Conservation (phyloP, 2,113 vertebrate genomes). For the Chionis minor region DNA sequence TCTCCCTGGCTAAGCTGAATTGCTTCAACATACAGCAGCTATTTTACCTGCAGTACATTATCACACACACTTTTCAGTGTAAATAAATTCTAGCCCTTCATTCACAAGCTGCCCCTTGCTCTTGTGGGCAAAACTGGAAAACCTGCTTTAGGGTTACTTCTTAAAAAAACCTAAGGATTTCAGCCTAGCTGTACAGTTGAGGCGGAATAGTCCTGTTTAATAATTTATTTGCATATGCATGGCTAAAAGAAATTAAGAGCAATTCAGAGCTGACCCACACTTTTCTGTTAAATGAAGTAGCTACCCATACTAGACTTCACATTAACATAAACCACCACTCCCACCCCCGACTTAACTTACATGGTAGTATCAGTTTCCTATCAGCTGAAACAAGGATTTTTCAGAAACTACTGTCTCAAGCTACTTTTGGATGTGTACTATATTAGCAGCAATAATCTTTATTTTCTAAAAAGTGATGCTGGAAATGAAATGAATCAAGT, state of each 20-base stretch:
- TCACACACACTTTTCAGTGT: background rate
- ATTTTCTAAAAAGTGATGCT: background rate
- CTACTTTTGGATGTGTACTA: background rate
- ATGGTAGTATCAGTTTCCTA: background rate
- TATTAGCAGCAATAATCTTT: background rate
- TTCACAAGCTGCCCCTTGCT: background rate
- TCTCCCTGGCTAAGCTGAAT: background rate
- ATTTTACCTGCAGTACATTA: background rate
- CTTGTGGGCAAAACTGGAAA: background rate
- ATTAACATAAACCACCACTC: background rate
- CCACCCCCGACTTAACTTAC: background rate
- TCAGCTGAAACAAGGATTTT: background rate
- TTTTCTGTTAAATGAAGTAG: background rate
- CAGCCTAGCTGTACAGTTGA: background rate
- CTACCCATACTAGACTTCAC: background rate
- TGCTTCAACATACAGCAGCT: background rate
- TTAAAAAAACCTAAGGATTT: background rate
- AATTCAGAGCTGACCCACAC: background rate
- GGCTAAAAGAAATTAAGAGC: background rate
- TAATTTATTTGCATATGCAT: background rate
- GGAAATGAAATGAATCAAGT: background rate
- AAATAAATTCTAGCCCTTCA: background rate
- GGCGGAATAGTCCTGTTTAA: background rate
- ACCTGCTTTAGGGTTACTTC: background rate
- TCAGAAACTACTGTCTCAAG: background rate